Conservation (phyloP, 2,888 invertebrate species). For the Norana najaformis region DNA sequence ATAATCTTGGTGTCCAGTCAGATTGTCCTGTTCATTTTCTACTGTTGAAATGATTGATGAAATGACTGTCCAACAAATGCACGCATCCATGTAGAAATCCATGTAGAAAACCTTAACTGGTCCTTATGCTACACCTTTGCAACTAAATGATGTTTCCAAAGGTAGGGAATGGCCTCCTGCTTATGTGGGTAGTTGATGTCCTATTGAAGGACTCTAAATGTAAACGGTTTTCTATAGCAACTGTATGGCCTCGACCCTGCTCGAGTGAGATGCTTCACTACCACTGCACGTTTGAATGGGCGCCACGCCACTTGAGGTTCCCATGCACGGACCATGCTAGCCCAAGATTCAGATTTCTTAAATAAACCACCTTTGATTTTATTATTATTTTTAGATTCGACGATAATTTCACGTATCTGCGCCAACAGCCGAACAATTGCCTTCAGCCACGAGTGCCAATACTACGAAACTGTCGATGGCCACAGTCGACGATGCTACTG, state of each 20-base stretch:
- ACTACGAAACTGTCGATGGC: constrained; percentile 40
- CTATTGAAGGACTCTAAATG: background rate
- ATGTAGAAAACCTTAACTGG: too few relatives aligned
- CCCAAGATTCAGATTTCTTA: background rate
- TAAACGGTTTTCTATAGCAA: background rate
- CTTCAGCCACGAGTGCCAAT: constrained; percentile 43
- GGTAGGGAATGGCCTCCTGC: background rate
- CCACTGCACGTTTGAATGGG: too few relatives aligned
- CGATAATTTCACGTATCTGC: constrained; percentile 40
- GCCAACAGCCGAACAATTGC: constrained; percentile 40
- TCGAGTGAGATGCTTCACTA: too few relatives aligned
- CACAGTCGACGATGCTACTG: constrained; percentile 43
- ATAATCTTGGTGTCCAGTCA: background rate
- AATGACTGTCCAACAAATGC: background rate
- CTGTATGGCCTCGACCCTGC: too few relatives aligned
- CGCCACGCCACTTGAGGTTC: too few relatives aligned
- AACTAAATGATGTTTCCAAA: background rate
- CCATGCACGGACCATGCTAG: too few relatives aligned
- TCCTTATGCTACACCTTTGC: background rate
- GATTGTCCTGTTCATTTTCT: background rate
- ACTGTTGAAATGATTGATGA: background rate
- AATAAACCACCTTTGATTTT: background rate
- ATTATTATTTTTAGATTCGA: constrained; percentile 39
- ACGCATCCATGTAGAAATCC: background rate
- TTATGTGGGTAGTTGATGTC: background rate